phyloP scores from a whole-genome alignment of 2,113 vertebrate species.

The Sturnus vulgaris region DNA sequence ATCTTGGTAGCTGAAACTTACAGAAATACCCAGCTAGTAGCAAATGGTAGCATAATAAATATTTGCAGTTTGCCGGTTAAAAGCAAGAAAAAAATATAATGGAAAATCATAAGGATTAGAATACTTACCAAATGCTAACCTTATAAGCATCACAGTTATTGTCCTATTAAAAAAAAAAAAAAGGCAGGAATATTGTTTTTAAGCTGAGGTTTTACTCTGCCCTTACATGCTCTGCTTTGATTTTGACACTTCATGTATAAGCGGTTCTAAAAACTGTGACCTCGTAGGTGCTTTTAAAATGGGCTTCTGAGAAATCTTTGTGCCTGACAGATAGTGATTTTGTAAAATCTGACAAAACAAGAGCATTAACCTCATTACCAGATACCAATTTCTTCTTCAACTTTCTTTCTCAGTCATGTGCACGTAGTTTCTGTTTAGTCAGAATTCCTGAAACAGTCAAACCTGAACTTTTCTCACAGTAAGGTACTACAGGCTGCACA shows the following conservation, averaged over 20 bases:
- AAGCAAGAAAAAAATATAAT: background rate
- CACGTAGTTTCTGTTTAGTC: background rate
- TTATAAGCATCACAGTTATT: background rate
- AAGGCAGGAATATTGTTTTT: background rate
- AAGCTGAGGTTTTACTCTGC: background rate
- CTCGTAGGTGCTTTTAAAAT: background rate
- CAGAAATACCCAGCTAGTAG: background rate
- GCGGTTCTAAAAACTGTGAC: background rate
- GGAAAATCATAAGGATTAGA: background rate
- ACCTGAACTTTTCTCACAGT: slow-evolving; percentile 12
- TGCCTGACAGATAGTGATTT: background rate
- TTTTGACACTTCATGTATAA: background rate
- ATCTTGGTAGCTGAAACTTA: background rate
- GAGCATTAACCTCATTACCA: background rate
- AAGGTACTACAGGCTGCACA: background rate
- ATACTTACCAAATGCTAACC: background rate
- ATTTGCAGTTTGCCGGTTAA: background rate
- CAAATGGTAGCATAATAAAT: background rate
- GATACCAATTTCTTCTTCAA: background rate
- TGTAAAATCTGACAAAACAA: background rate
- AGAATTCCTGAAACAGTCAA: slow-evolving; percentile 35
- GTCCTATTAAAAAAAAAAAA: background rate
- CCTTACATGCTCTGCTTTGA: background rate
- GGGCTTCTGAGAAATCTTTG: slow-evolving; percentile 12
- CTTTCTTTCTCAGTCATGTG: slow-evolving; percentile 23